phyloP scores from a whole-genome alignment of 37 sponge, comb jelly and placozoan genomes.

The Aplysina aerophoba region DNA sequence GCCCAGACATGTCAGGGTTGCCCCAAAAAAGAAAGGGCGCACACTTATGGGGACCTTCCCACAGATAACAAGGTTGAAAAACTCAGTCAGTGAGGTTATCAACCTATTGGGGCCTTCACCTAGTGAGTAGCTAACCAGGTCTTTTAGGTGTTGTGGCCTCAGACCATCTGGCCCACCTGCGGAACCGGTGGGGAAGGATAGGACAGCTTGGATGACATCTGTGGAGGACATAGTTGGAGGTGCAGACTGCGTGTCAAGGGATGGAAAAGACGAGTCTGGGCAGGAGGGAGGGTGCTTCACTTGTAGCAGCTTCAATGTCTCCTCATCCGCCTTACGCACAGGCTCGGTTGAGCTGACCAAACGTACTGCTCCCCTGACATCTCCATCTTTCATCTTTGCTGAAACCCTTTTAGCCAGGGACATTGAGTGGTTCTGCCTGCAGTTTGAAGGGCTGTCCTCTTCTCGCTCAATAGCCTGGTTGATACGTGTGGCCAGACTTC shows the following conservation, averaged over 20 bases:
- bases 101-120: constrained; percentile 2
- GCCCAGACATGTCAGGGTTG: constrained; percentile 15
- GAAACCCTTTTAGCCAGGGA: constrained; percentile 24
- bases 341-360: constrained; percentile 33
- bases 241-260: constrained; percentile 13
- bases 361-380: constrained; percentile 30
- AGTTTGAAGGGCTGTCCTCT: background rate
- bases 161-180: constrained; percentile 19
- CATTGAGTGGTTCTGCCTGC: background rate
- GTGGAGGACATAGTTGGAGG: constrained; percentile 28
- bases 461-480: constrained; percentile 32
- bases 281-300: constrained; percentile 20
- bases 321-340: constrained; percentile 12
- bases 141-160: constrained; percentile 25
- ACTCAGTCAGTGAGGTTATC: background rate
- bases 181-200: constrained; percentile 25
- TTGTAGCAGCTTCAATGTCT: constrained; percentile 27
- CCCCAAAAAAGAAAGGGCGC: constrained; percentile 27
- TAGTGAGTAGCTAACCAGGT: constrained; percentile 17
- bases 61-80: background rate
- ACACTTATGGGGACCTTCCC: background rate
- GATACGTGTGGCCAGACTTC: constrained; percentile 23
- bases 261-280: constrained; percentile 3
- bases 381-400: constrained; percentile 21
- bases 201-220: constrained; percentile 14